phyloP scores from a whole-genome alignment of 1,140 invertebrate genomes.

The Halesus radiatus region DNA sequence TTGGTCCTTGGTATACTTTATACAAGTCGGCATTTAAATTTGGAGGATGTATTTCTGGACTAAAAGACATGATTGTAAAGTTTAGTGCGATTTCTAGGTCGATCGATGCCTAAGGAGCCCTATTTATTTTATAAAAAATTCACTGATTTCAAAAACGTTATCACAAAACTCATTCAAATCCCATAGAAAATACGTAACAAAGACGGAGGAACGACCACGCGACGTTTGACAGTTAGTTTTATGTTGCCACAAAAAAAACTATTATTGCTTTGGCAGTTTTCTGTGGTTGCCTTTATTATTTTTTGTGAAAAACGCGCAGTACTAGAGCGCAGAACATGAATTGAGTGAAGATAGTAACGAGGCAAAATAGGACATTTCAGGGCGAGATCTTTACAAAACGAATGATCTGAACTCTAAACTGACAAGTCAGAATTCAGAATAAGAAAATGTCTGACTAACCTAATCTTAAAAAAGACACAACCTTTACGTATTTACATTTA shows the following conservation, averaged over 20 bases:
- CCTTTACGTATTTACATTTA: slow-evolving; percentile 26
- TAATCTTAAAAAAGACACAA: slow-evolving; percentile 33
- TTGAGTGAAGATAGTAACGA: too few relatives aligned
- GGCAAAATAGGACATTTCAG: too few relatives aligned
- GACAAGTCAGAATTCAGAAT: slow-evolving; percentile 1
- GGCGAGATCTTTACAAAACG: too few relatives aligned
- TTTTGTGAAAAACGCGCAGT: too few relatives aligned
- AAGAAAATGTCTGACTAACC: slow-evolving; percentile 38
- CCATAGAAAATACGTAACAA: background rate
- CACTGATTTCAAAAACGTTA: background rate
- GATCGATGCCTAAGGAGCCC: too few relatives aligned
- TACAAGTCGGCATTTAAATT: slow-evolving; percentile 54
- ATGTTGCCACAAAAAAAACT: too few relatives aligned
- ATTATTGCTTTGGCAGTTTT: too few relatives aligned
- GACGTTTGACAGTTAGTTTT: too few relatives aligned
- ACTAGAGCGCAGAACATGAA: too few relatives aligned
- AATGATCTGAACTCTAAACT: background rate
- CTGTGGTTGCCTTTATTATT: too few relatives aligned
- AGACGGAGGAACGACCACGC: background rate
- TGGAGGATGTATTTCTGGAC: slow-evolving; percentile 35
- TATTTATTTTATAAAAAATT: too few relatives aligned
- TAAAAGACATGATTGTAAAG: slow-evolving; percentile 6
- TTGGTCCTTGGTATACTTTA: slow-evolving; percentile 21
- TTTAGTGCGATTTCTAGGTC: too few relatives aligned
- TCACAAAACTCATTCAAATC: background rate